Conservation (phyloP, 2,888 invertebrate genomes). For the Kryphioiulus occultus region DNA sequence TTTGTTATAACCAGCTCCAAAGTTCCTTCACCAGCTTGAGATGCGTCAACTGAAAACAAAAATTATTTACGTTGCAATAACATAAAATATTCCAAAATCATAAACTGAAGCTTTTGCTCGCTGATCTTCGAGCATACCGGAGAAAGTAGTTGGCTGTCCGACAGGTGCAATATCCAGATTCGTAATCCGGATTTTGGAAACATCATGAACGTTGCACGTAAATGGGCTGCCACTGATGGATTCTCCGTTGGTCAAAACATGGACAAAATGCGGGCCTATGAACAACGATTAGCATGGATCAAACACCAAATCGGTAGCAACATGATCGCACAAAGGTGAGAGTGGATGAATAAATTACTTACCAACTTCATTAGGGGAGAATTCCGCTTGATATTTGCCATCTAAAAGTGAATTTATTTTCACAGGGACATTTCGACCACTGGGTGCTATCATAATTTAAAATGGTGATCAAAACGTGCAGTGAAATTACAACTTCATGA, state of each 20-base stretch:
- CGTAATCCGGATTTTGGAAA: conserved; percentile 68
- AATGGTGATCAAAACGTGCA: not conserved
- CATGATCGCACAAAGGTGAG: not conserved
- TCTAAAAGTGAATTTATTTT: conserved; percentile 69
- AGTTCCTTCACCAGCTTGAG: conserved; percentile 93
- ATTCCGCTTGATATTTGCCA: conserved; percentile 79
- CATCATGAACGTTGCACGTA: conserved; percentile 93
- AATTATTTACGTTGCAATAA: not conserved
- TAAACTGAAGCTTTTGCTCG: not conserved
- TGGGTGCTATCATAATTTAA: conserved; percentile 68
- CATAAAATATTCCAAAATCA: not conserved
- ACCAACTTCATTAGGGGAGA: conserved; percentile 82
- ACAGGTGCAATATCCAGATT: conserved; percentile 62
- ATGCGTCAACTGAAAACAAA: conserved; percentile 77
- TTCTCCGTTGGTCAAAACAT: conserved; percentile 74
- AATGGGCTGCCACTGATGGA: conserved; percentile 91
- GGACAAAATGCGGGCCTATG: conserved; percentile 80
- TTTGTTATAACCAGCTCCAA: conserved; percentile 91
- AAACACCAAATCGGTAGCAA: not conserved
- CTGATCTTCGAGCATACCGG: conserved; percentile 58
- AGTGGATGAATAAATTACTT: conserved; percentile 51
- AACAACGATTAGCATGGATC: not conserved
- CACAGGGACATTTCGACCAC: conserved; percentile 79
- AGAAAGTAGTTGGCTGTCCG: conserved; percentile 61
- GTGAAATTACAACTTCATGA: not conserved